Conservation (phyloP, 1,140 invertebrate genomes). For the Drosophila mauritiana region DNA sequence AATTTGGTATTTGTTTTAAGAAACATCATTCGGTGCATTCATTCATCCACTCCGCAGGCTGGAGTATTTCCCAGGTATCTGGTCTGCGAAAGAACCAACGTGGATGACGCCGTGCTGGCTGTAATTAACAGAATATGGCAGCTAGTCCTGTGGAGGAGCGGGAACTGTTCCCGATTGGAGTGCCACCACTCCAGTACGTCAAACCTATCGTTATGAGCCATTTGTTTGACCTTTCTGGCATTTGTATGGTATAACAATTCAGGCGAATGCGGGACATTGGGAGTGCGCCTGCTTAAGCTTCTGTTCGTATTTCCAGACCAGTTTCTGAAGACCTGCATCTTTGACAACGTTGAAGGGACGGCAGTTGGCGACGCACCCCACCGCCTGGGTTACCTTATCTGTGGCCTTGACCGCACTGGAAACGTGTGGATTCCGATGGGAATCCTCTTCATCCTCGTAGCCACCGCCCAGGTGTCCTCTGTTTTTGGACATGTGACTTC, state of each 20-base stretch:
- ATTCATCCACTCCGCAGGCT: background rate
- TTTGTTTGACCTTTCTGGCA: constrained; percentile 3
- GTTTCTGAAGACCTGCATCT: too few relatives aligned
- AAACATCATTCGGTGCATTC: constrained; percentile 17
- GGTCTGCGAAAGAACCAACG: constrained; percentile 6
- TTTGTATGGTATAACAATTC: too few relatives aligned
- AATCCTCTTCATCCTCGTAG: background rate
- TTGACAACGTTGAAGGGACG: too few relatives aligned
- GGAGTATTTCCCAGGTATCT: constrained; percentile 15
- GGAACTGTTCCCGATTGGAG: constrained; percentile 14
- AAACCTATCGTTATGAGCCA: constrained; percentile 21
- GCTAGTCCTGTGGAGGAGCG: constrained; percentile 20
- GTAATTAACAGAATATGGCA: constrained; percentile 26
- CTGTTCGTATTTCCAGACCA: too few relatives aligned
- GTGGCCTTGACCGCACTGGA: constrained; percentile 3
- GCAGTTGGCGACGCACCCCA: constrained; percentile 4
- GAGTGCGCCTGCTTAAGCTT: too few relatives aligned
- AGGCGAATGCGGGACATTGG: too few relatives aligned
- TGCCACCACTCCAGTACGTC: constrained; percentile 33
- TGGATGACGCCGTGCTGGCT: constrained; percentile 2
- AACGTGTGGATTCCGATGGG: background rate
- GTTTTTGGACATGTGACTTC: too few relatives aligned
- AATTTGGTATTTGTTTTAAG: constrained; percentile 6
- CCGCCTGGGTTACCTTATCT: constrained; percentile 16
- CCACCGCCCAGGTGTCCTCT: background rate